Evolutionary conservation across 2,113 vertebrate species (phyloP), one percentile per base, ranked within the genome.

Genomic region (Lipophrys pholis): DNA sequence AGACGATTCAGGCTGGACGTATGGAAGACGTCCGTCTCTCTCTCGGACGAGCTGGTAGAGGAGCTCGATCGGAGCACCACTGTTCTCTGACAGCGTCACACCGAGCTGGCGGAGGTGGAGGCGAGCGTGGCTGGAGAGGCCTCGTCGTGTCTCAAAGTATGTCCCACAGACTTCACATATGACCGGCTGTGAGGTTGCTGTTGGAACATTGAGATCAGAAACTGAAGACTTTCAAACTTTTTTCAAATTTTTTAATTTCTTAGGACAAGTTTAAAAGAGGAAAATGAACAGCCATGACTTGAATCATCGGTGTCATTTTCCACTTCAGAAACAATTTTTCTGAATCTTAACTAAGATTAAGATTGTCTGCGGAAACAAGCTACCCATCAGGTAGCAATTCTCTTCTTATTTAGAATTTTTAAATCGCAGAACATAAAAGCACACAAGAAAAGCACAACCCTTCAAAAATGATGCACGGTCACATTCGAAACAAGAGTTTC

Each of bases 101-200:
- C 96, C 97, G 0, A 98, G 94, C 83, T 97, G 96, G 2, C 96
- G 93, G 3, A 97, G 95, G 85, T 98, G 96, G 55, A 94, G 95
- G 7, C 97, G 95, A 0, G 96, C 96, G 0, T 98, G 97, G 90
- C 96, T 98, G 50, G 97, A 97, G 1, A 98, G 91, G 6, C 97
- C 97, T 55, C 95, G 95, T 40, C 95, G 94, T 1, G 96, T 95
- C 82, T 97, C 96, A 70, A 98, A 98, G 86, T 93, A 95, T 60
- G 93, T 92, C 5, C 96, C 95, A 51, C 96, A 98, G 17, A 97
- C 94, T 87, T 96, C 95, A 40, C 96, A 98, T 5, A 94, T 93
- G n/a, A 90, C 73, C 0, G 85, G 67, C 42, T 64, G 82, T 11
- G 59, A 8, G n/a, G 15, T 11, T 3, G 74, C 87, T 83, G 76